These are phyloP conservation scores for Egretta garzetta DNA, from an alignment of 2,113 vertebrate genomes.

Conservation along the genomic window DNA sequence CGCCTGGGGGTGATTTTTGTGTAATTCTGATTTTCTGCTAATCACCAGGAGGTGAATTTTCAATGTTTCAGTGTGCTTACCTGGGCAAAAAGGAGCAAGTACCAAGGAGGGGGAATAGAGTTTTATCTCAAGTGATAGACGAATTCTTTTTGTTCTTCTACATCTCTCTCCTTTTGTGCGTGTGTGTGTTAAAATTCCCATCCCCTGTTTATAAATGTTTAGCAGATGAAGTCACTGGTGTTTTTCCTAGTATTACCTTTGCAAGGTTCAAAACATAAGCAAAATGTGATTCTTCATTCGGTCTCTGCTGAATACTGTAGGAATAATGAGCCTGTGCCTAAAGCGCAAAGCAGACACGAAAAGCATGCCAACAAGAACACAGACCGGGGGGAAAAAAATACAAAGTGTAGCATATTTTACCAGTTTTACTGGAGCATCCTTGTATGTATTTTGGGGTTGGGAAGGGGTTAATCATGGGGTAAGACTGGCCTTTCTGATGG, in stretches of 20 bases:
- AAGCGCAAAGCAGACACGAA: not conserved
- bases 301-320: constrained; percentile 21
- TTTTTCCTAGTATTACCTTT: constrained; percentile 39
- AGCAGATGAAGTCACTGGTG: constrained; percentile 30
- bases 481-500: not conserved
- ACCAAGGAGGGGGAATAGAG: not conserved
- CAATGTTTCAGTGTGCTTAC: not conserved
- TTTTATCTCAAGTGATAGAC: not conserved
- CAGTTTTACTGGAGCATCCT: not conserved
- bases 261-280: not conserved
- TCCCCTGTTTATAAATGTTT: constrained; percentile 15
- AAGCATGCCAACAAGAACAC: not conserved
- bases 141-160: not conserved
- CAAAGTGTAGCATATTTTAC: not conserved
- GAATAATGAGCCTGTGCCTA: constrained; percentile 44
- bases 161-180: not conserved
- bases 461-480: not conserved
- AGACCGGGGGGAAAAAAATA: not conserved
- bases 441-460: not conserved
- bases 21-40: not conserved
- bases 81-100: not conserved
- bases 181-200: not conserved
- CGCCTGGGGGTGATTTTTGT: not conserved
- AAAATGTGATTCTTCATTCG: constrained; percentile 21
- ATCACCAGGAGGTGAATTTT: not conserved